Evolutionary conservation across 2,113 vertebrate species (phyloP).

Genomic region (Vidua macroura): DNA sequence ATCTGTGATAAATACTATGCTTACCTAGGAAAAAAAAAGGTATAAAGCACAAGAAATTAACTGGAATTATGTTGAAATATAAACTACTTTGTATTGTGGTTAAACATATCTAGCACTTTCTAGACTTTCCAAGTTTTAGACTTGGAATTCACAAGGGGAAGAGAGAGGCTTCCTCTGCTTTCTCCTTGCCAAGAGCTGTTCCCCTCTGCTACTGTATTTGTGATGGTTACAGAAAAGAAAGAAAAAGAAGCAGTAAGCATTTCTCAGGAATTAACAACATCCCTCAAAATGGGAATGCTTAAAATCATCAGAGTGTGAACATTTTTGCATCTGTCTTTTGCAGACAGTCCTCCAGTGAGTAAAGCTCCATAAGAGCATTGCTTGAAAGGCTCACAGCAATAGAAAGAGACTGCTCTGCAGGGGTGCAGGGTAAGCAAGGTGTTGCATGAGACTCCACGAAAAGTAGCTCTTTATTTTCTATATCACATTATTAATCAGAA

Average conservation of each 20-base stretch:
- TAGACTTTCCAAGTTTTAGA: slow-evolving; percentile 40
- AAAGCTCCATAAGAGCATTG: background rate
- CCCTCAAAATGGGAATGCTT: background rate
- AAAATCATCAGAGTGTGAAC: background rate
- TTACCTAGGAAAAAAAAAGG: background rate
- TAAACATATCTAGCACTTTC: slow-evolving; percentile 33
- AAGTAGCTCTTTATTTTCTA: background rate
- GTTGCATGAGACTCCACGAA: background rate
- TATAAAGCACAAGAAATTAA: background rate
- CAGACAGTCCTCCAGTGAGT: background rate
- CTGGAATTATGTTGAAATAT: background rate
- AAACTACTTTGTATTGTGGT: background rate
- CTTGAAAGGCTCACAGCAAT: background rate
- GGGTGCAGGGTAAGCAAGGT: background rate
- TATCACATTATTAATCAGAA: background rate
- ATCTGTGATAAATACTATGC: background rate
- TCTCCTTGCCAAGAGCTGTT: background rate
- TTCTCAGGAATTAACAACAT: background rate
- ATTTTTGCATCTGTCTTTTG: background rate
- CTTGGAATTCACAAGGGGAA: slow-evolving; percentile 9
- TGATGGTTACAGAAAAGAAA: background rate
- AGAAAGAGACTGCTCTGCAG: background rate
- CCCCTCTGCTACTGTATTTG: background rate
- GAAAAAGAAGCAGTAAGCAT: background rate
- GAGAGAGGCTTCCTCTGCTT: background rate